These are phyloP conservation scores for Ploceus nigricollis DNA, from an alignment of 2,113 vertebrate species.

Conservation along the genomic window DNA sequence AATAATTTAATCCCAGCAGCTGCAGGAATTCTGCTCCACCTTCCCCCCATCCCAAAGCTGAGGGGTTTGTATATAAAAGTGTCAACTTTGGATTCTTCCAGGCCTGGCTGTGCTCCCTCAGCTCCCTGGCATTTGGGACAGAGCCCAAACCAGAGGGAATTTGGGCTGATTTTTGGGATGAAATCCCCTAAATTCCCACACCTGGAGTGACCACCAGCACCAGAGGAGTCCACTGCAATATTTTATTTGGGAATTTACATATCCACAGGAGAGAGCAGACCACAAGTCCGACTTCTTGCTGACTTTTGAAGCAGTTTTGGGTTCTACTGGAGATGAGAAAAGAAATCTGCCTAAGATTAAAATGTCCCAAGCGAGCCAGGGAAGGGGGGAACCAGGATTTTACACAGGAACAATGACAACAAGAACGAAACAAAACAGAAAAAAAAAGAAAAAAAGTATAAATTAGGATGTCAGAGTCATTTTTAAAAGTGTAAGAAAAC, in stretches of 20 bases:
- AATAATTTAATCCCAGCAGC: neutral
- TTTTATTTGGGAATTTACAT: conserved; percentile 81
- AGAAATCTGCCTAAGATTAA: neutral
- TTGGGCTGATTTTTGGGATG: neutral
- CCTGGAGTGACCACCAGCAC: neutral
- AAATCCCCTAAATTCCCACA: neutral
- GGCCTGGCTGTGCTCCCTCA: neutral
- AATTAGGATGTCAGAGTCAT: conserved; percentile 19
- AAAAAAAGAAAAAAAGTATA: neutral
- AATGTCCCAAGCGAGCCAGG: conserved; percentile 20
- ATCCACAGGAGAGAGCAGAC: conserved; percentile 73
- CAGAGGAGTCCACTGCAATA: conserved; percentile 63
- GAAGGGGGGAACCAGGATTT: neutral
- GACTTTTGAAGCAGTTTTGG: conserved; percentile 51
- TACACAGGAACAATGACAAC: neutral
- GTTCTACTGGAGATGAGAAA: conserved; percentile 50
- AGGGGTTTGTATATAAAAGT: neutral
- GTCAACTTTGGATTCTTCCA: neutral
- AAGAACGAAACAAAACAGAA: neutral
- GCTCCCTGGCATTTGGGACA: neutral
- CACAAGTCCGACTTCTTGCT: conserved; percentile 13
- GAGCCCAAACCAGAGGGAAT: neutral
- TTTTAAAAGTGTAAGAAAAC: conserved; percentile 62
- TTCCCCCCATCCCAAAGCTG: neutral
- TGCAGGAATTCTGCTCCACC: neutral